Evolutionary conservation across 2,888 invertebrate genomes (phyloP), one percentile per base, ranked within the genome.

Genomic region (Caenorhabditis zanzibari): DNA sequence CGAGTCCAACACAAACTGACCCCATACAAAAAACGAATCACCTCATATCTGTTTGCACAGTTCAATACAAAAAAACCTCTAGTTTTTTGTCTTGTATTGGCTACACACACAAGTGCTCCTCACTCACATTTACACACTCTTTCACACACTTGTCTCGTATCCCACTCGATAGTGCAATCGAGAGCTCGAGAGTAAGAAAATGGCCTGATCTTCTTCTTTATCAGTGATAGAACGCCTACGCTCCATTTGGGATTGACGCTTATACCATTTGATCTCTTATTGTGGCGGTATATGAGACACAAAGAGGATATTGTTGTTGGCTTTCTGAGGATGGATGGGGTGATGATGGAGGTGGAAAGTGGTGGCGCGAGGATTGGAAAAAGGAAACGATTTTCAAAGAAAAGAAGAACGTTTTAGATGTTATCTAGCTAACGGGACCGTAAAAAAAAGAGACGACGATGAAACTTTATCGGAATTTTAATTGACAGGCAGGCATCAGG

Each of bases 91-190:
- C 66, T 47, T 68, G 66, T 68, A 52, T 52, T 32, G 66, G 66
- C 66, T 68, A 68, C 52, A 68, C 52, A 68, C 52, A 52, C 41
- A n/a, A 58, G 28, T 71, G 47, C 56, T 32, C 52, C n/a, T n/a
- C n/a, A n/a, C n/a, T n/a, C n/a, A n/a, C n/a, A n/a, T n/a, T n/a
- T 41, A 28, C 26, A 58, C 56, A 56, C 41, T 56, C 54, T 54
- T 22, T 54, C 22, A 54, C 56, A 56, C 56, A 69, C 12, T n/a
- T 22, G 14, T 22, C 16, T 19, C 22, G 7, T 14, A 19, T 35
- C 52, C 28, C 66, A 52, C 66, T 68, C 52, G 66, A 52, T 68
- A 68, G 66, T 68, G 66, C 66, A 68, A 68, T 68, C 66, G 66
- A 68, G 66, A 69, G 69, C 69, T 69, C 68, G 16, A 59, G 35